Evolutionary conservation across 2,888 invertebrate species (phyloP).

Genomic region (Mylabris sibirica): DNA sequence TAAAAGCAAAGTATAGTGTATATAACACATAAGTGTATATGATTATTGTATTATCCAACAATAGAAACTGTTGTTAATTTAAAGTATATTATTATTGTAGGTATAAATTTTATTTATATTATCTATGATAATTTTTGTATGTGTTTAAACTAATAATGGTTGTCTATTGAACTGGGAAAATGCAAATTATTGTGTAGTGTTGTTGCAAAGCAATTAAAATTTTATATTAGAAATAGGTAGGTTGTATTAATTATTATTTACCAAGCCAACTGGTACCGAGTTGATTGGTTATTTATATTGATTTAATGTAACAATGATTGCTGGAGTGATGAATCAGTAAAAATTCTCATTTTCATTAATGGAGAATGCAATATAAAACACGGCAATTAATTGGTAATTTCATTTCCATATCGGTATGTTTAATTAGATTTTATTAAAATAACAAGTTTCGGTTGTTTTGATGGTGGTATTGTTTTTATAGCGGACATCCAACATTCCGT

Average conservation of each 20-base stretch:
- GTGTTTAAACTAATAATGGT: neutral
- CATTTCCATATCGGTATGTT: conserved; percentile 18
- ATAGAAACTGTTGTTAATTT: neutral
- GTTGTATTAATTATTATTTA: conserved; percentile 4
- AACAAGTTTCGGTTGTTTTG: conserved; percentile 33
- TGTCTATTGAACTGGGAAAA: neutral
- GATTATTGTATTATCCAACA: neutral
- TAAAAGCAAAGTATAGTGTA: neutral
- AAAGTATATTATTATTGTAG: neutral
- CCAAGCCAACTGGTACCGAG: neutral
- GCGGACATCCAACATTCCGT: conserved; percentile 19
- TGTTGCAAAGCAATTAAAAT: neutral
- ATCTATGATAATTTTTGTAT: neutral
- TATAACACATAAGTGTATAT: neutral
- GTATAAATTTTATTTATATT: neutral
- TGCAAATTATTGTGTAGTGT: neutral
- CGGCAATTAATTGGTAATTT: neutral
- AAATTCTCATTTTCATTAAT: conserved; percentile 29
- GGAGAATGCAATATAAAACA: neutral
- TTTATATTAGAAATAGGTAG: neutral
- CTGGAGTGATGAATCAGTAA: conserved; percentile 12
- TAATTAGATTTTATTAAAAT: conserved; percentile 31
- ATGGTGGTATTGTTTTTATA: conserved; percentile 32
- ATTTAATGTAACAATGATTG: conserved; percentile 25
- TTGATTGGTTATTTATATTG: conserved; percentile 16